Evolutionary conservation across 2,888 invertebrate genomes (phyloP).

Genomic region (Argyra leucocephala): DNA sequence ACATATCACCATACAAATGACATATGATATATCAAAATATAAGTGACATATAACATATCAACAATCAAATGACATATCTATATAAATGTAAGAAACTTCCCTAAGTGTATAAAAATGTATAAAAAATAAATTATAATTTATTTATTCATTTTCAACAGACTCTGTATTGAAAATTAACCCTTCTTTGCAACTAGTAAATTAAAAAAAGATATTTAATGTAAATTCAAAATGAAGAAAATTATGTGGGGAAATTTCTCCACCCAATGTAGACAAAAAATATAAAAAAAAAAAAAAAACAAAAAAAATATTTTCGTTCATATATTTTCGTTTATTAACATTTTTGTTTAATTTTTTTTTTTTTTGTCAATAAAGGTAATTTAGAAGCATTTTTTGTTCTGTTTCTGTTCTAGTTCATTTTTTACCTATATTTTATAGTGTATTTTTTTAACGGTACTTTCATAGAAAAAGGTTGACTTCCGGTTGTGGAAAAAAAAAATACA

Average conservation of each 20-base stretch:
- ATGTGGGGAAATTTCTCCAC: background rate
- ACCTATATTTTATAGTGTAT: too few species aligned
- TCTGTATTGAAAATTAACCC: background rate
- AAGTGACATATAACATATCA: too few species aligned
- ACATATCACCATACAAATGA: too few species aligned
- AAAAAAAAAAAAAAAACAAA: background rate
- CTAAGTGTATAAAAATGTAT: too few species aligned
- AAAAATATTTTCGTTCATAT: background rate
- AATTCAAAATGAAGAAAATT: too few species aligned
- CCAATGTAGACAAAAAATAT: too few species aligned
- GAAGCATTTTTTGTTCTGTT: background rate
- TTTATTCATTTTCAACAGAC: too few species aligned
- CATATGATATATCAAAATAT: too few species aligned
- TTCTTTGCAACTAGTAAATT: background rate
- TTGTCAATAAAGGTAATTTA: background rate
- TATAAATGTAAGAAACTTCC: too few species aligned
- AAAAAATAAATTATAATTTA: too few species aligned
- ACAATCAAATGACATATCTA: too few species aligned
- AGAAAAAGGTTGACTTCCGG: background rate
- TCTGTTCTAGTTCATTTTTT: background rate
- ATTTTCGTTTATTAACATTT: background rate
- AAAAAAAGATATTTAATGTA: too few species aligned
- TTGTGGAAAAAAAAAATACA: background rate
- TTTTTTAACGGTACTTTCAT: background rate
- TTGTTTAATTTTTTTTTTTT: background rate